Base-by-base conservation (phyloP, 2,797 vertebrate species). In the Epinephelus malabaricus region DNA sequence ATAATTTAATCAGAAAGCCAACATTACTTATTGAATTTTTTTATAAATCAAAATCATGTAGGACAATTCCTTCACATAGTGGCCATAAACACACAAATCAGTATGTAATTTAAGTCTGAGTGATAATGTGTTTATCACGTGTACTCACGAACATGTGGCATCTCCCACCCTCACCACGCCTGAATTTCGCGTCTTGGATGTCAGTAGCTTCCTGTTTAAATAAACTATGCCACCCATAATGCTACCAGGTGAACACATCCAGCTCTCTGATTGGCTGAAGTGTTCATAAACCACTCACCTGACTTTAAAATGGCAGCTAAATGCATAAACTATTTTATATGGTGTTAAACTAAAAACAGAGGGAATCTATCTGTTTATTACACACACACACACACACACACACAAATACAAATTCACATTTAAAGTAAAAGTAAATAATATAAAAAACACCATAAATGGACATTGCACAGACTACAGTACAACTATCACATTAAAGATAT, bases 121-220 rank as follows among this genome's bases (percentile, higher is more conserved):
- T 43, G 12, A 34, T 23, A 67, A 8, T 19, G 2, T 59, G 25
- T 58, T 70, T 45, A 18, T 46, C 40, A 34, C 23, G 8, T 66
- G 66, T 90, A 94, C 93, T 94, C 87, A 94, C 92, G 14, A 69
- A 55, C 53, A 46, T 58, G 51, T 30, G 55, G 3, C 73, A 53
- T 64, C 63, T 43, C 47, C 17, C 69, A 3, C 8, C 27, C 15
- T 47, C 56, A 49, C 47, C 86, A 90, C 79, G 85, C 67, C 90
- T 72, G 25, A 91, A 84, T 78, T 67, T 72, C 73, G 84, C 89
- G 86, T 86, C 38, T 40, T 51, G 18, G 59, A 83, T 58, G 84
- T 25, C 82, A 88, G 85, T 73, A 0, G 91, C 87, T 92, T 94
- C 93, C 92, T 86, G 89, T 65, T 93, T 91, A 92, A 92, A 85